Base-by-base conservation (phyloP, 2,113 vertebrate genomes). In the Esox niger region DNA sequence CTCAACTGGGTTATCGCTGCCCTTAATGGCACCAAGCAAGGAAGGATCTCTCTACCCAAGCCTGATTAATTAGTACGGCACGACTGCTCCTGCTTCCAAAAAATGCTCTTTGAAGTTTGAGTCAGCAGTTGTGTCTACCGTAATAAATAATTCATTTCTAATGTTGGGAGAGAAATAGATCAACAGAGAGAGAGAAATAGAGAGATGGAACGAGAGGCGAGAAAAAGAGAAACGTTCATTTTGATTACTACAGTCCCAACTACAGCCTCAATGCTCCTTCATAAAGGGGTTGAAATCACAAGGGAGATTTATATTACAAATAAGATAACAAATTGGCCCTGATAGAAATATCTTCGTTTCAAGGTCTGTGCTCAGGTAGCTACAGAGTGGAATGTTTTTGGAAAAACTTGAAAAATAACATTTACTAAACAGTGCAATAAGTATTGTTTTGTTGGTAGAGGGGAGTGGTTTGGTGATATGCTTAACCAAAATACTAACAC, bases 121-220 rank as follows among this genome's bases (percentile, higher is more conserved):
- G 77, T 84, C 80, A 86, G 73, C 76, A 78, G 38, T 70, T 79
- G 75, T 75, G 64, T 73, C 27, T 77, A 57, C 46, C 21, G 62
- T 74, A 35, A 82, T 86, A 76, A 80, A 87, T 86, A 72, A 87
- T 83, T 71, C 27, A 81, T 79, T 32, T n/a, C 15, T 66, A 54
- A 70, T 65, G 69, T 59, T 59, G 57, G 3, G 30, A 31, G 13
- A 29, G 30, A 58, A 49, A 11, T 30, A 59, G 29, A 60, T 26
- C 11, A n/a, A 20, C 8, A 32, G 29, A 57, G 57, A 10, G 47
- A 62, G 29, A 60, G 32, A 15, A 20, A 10, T 49, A 6, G 30
- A 31, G 9, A 32, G 30, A 62, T 38, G n/a, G n/a, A n/a, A n/a
- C n/a, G n/a, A n/a, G n/a, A n/a, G n/a, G n/a, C n/a, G n/a, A n/a